Conservation (phyloP, 2,797 vertebrate species). For the Coregonus sp. region DNA sequence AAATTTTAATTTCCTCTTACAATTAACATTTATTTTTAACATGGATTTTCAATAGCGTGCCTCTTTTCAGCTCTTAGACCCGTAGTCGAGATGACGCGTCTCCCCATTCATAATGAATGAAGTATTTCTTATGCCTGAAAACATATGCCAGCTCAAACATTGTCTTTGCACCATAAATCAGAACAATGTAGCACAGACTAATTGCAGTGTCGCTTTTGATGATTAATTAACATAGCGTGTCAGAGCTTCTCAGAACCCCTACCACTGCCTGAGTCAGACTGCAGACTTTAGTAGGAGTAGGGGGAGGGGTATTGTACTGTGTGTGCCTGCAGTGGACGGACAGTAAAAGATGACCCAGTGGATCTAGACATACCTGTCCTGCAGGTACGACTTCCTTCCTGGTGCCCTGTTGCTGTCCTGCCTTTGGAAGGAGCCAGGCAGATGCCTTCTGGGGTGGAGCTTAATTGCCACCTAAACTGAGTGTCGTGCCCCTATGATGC, state of each 20-base stretch:
- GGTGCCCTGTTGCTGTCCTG: background rate
- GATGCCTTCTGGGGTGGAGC: background rate
- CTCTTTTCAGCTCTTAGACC: background rate
- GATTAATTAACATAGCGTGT: background rate
- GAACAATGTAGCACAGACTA: slow-evolving; percentile 9
- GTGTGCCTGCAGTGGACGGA: background rate
- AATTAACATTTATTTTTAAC: background rate
- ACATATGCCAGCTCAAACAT: slow-evolving; percentile 2
- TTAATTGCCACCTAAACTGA: background rate
- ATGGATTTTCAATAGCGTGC: background rate
- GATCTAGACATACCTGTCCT: background rate
- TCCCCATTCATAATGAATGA: too few relatives aligned
- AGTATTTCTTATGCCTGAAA: background rate
- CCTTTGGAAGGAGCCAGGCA: background rate
- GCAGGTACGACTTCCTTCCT: slow-evolving; percentile 5
- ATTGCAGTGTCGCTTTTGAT: background rate
- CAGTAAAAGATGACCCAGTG: background rate
- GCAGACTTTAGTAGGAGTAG: background rate
- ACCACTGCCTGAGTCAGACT: background rate
- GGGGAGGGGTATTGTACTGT: background rate
- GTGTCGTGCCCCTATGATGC: background rate
- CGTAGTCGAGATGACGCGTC: too few relatives aligned
- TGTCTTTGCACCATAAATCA: slow-evolving; percentile 9
- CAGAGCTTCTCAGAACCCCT: background rate
- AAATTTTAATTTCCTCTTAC: background rate